These are phyloP conservation scores for Philotrypesis tridentata DNA, from an alignment of 1,140 invertebrate genomes.

Conservation along the genomic window DNA sequence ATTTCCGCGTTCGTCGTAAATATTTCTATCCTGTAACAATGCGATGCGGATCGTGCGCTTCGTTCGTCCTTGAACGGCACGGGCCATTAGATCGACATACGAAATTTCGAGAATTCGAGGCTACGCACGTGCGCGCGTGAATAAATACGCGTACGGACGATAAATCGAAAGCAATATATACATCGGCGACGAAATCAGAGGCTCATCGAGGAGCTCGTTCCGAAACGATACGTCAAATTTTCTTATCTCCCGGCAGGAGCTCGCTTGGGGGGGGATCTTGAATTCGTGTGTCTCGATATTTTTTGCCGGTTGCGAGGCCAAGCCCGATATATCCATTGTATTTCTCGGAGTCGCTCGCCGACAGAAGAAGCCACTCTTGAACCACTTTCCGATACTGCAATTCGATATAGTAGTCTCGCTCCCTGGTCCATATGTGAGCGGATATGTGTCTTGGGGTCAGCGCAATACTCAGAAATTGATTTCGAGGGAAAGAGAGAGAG, in stretches of 20 bases:
- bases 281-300: neutral
- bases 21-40: too few relatives aligned
- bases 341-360: neutral
- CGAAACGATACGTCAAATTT: conserved; percentile 7
- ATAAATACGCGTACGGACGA: too few relatives aligned
- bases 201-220: neutral
- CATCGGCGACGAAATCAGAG: too few relatives aligned
- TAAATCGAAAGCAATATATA: too few relatives aligned
- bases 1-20: too few relatives aligned
- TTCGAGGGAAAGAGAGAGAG: neutral
- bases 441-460: neutral
- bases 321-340: conserved; percentile 5
- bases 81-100: too few relatives aligned
- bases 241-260: neutral
- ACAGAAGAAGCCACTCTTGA: neutral
- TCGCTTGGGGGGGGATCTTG: neutral
- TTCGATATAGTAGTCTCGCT: neutral
- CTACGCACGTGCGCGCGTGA: too few relatives aligned
- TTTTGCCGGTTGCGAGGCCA: neutral
- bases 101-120: too few relatives aligned
- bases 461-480: conserved; percentile 19
- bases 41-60: too few relatives aligned
- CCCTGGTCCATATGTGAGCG: neutral
- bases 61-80: too few relatives aligned
- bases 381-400: conserved; percentile 24